These are phyloP conservation scores for Ibycter americanus DNA, from an alignment of 2,797 vertebrate genomes.

Conservation along the genomic window DNA sequence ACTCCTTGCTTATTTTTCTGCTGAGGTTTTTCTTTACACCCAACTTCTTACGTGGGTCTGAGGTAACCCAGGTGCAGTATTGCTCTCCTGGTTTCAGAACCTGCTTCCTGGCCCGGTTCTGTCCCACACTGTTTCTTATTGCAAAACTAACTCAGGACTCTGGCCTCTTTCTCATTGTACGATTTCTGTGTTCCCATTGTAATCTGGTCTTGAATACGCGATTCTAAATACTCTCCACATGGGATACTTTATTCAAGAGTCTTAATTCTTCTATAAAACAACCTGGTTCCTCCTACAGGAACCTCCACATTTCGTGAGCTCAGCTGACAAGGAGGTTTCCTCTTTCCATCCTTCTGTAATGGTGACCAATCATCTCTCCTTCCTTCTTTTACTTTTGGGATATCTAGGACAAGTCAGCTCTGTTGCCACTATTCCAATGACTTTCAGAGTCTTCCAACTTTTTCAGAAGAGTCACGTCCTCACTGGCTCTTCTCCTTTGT, in stretches of 20 bases:
- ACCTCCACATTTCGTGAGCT: background rate
- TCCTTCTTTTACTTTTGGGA: background rate
- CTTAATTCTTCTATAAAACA: background rate
- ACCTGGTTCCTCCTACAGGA: background rate
- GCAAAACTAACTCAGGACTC: background rate
- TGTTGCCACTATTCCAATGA: background rate
- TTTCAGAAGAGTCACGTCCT: background rate
- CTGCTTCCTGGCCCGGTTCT: background rate
- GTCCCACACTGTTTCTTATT: background rate
- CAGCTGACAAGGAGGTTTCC: background rate
- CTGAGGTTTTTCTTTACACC: background rate
- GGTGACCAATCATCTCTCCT: background rate
- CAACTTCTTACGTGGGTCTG: background rate
- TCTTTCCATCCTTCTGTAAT: background rate
- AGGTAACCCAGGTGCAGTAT: background rate
- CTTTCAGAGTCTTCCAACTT: background rate
- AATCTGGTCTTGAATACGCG: background rate
- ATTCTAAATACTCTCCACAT: background rate
- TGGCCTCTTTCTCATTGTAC: background rate
- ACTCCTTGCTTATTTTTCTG: background rate
- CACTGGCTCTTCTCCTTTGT: background rate
- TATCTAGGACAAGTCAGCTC: background rate
- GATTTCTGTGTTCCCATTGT: background rate
- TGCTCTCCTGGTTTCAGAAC: background rate
- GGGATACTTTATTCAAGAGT: background rate